Base-by-base conservation (phyloP, 2,113 vertebrate genomes). In the Forbesichthys agassizii region DNA sequence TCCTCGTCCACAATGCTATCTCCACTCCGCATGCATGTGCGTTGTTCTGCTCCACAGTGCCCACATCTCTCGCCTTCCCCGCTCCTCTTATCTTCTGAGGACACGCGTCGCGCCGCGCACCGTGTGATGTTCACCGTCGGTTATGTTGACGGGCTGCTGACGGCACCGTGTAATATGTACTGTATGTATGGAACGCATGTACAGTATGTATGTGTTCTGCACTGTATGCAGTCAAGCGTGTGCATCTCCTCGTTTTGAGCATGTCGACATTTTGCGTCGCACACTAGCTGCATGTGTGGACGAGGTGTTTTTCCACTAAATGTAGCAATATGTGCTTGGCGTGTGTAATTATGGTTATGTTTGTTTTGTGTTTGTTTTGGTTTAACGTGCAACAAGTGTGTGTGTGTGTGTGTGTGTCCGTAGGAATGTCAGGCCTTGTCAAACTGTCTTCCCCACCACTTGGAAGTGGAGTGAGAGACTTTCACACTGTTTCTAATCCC, bases 111-210 rank as follows among this genome's bases (percentile, higher is more conserved):
- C 71, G 62, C 60, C 80, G 70, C 71, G 62, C 60, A 53, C 64
- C 11, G 9, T 74, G 74, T 69, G 78, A 88, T 87, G 78, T 77
- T 84, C 84, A 59, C 81, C 84, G 87, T 84, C 66, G 85, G 78
- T 86, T 86, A 82, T 71, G 69, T 70, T 59, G 80, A 74, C 82
- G 65, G 73, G 20, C 56, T 13, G 56, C 61, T 20, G 20, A 16
- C 16, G 16, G 16, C 16, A 0, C 16, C 16, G 16, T 16, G 16
- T 1, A 20, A 20, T 20, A 20, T 20, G 20, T 1, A 20, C 20
- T 20, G 20, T 20, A 27, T 2, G 27, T 27, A 27, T 27, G 27
- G 33, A 18, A 6, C 20, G 33, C 53, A 62, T 53, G 55, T 48
- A 20, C 27, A 0, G 3, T 64, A 20, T 11, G 49, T 10, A 42